Evolutionary conservation across 1,140 invertebrate species (phyloP).

Genomic region (Brachionus manjavacas): DNA sequence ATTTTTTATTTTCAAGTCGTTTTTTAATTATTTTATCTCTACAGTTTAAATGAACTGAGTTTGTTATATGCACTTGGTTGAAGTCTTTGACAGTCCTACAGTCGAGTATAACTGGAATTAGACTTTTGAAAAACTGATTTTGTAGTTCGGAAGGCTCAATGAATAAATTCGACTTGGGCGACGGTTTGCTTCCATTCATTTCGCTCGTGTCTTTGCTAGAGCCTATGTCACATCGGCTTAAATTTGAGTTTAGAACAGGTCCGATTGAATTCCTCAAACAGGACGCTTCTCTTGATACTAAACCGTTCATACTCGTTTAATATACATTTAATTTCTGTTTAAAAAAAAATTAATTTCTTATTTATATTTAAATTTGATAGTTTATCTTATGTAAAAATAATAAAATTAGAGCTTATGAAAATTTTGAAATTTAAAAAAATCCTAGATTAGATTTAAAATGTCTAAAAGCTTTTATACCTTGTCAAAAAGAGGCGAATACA

Average conservation of each 20-base stretch:
- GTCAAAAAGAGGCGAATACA: not conserved
- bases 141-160: not conserved
- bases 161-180: not conserved
- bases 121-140: not conserved
- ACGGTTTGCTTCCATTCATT: not conserved
- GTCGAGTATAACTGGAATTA: not conserved
- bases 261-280: not conserved
- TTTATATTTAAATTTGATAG: not conserved
- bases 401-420: not conserved
- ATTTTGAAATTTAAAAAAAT: not conserved
- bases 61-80: not conserved
- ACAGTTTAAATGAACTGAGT: conserved; percentile 29
- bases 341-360: not conserved
- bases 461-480: not conserved
- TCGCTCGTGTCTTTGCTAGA: not conserved
- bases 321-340: not conserved
- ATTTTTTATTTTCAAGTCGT: conserved; percentile 15
- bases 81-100: conserved; percentile 19
- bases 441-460: not conserved
- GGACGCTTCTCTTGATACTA: not conserved
- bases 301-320: not conserved
- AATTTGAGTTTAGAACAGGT: not conserved
- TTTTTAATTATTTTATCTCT: conserved; percentile 24
- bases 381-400: not conserved
- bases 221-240: not conserved